Evolutionary conservation across 2,888 invertebrate genomes (phyloP).

Genomic region (Cephus nigrinus): DNA sequence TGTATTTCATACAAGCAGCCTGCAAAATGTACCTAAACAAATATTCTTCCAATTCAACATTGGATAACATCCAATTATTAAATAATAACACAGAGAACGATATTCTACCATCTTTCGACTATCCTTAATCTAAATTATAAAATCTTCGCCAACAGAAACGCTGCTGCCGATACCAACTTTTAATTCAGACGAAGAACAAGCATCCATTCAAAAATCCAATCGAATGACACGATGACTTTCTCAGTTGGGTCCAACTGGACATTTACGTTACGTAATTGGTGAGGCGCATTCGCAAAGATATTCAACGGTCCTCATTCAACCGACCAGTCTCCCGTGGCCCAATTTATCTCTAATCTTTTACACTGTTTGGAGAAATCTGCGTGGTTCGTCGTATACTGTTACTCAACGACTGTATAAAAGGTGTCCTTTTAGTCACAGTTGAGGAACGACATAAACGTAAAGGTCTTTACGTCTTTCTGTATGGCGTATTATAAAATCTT

Average conservation of each 20-base stretch:
- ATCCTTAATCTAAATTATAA: no score
- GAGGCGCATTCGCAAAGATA: neutral
- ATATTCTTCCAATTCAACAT: neutral
- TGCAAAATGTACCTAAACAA: neutral
- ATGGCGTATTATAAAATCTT: neutral
- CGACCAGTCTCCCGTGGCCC: neutral
- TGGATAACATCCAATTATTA: neutral
- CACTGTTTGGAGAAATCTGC: slow-evolving; percentile 38
- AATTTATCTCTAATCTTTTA: slow-evolving; percentile 22
- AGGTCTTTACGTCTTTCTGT: neutral
- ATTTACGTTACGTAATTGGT: neutral
- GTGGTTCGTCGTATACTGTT: neutral
- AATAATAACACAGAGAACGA: neutral
- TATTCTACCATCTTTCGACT: neutral
- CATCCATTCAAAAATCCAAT: neutral
- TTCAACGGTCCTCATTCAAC: neutral
- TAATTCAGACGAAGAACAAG: neutral
- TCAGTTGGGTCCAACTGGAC: neutral
- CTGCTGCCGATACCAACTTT: neutral
- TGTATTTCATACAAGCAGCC: slow-evolving; percentile 22
- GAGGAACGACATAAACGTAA: neutral
- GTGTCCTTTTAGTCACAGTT: slow-evolving; percentile 1
- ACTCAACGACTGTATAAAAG: neutral
- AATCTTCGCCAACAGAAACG: no score
- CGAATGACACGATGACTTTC: neutral